Evolutionary conservation across 2,888 invertebrate genomes (phyloP), one percentile per base, ranked within the genome.

Genomic region (Meloe dianella): DNA sequence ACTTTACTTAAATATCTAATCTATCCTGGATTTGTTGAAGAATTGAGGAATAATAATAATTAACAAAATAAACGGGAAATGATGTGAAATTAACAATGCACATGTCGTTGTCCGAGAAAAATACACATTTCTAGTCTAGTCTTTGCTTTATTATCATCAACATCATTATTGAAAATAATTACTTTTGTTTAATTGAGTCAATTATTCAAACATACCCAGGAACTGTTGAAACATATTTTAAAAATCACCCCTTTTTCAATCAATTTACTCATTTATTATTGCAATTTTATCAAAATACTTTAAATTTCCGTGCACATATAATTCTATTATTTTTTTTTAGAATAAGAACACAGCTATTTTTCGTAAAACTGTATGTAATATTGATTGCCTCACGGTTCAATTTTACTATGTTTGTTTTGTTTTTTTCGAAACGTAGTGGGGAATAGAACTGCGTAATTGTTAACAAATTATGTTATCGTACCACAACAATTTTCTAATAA

Each of bases 201-300:
- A 65, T 67, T 65, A 57, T 56, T 68, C 65, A 27, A 61, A 64
- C 70, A 69, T 63, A 70, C 69, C 66, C 71, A 68, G 68, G 65
- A 63, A 57, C 67, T 67, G 61, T n/a, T 67, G 71, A 72, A 72
- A 66, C 65, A 64, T 66, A 63, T 65, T 64, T 69, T 60, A 67
- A 69, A 69, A 70, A 60, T 54, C 64, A 57, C n/a, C n/a, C n/a
- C n/a, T n/a, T 67, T 32, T 9, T 32, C 14, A 14, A 3, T 38
- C 38, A 66, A 73, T 75, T 77, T 74, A 70, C 73, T 75, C 71
- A 73, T 75, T 78, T 74, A 75, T 82, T 82, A 83, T 83, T 83
- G 82, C 82, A 83, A 80, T 81, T 78, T 83, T 83, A 83, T 82
- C 82, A 83, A 83, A 83, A 84, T 83, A 83, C 80, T 77, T 79